Percentiles rank a stretch among this genome's conserved stretches.
Conservation (phyloP, 2,888 invertebrate genomes). For the Macrophya alboannulata region DNA sequence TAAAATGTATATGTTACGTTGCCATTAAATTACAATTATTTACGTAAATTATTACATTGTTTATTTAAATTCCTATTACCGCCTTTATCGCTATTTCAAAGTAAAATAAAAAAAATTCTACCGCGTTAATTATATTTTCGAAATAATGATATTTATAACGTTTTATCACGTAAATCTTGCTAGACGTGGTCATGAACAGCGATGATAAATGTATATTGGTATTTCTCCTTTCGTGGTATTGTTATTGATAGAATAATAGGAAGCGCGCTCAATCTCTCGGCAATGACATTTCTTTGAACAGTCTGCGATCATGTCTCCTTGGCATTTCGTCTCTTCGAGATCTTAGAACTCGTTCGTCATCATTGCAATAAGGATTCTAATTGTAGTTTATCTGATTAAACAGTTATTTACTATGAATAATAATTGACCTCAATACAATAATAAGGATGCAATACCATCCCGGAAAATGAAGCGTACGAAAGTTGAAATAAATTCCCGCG, state of each 20-base stretch:
- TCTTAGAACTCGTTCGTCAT: conserved; percentile 12
- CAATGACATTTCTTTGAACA: conserved; percentile 42
- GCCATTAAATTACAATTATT: conserved; percentile 76
- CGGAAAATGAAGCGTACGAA: neutral
- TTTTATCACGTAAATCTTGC: neutral
- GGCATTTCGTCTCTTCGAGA: neutral
- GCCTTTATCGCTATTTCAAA: too few species aligned
- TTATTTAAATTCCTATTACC: neutral
- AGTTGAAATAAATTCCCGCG: neutral
- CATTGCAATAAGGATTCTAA: conserved; percentile 21
- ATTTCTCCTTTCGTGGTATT: too few species aligned
- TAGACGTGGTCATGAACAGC: neutral
- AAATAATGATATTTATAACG: neutral
- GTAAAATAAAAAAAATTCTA: too few species aligned
- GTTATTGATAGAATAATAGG: conserved; percentile 23
- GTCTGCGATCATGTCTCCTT: conserved; percentile 25
- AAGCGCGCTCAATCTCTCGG: neutral
- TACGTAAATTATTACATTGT: conserved; percentile 64
- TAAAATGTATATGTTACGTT: conserved; percentile 73
- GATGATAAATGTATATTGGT: neutral
- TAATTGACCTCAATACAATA: conserved; percentile 2
- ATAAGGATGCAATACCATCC: neutral
- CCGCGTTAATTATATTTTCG: too few species aligned
- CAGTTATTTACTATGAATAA: neutral
- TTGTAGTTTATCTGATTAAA: neutral